Conservation (phyloP, 1,140 invertebrate species). For the Nasonia giraulti region DNA sequence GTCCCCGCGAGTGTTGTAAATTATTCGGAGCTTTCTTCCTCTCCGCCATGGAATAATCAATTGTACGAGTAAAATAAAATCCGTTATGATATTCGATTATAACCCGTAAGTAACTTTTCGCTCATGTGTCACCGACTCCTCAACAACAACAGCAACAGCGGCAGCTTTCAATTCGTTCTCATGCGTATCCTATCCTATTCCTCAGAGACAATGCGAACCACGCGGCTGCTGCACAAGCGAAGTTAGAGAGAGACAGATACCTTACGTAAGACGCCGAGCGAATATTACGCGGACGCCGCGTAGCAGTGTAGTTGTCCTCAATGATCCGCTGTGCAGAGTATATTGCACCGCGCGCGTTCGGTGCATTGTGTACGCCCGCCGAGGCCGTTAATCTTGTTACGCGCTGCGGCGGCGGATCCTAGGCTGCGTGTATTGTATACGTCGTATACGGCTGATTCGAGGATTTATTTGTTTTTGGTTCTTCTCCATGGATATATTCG, state of each 20-base stretch:
- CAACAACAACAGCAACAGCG: not conserved
- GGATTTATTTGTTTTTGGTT: too few species aligned
- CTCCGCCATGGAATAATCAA: constrained; percentile 19
- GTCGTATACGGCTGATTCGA: not conserved
- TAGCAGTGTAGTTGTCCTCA: not conserved
- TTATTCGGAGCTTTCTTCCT: constrained; percentile 21
- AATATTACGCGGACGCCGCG: not conserved
- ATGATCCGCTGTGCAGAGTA: not conserved
- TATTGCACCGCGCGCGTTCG: constrained; percentile 13
- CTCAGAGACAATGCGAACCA: not conserved
- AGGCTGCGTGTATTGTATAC: not conserved
- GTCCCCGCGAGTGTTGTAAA: constrained; percentile 6
- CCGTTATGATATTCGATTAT: not conserved
- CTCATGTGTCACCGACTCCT: not conserved
- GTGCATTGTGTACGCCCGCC: not conserved
- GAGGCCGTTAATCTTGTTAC: constrained; percentile 41
- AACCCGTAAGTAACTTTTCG: not conserved
- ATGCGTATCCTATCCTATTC: not conserved
- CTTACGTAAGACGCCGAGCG: constrained; percentile 20
- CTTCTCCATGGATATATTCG: not conserved
- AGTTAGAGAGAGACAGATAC: not conserved
- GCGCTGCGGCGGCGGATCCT: not conserved
- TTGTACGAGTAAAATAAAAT: constrained; percentile 13
- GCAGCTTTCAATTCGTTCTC: not conserved
- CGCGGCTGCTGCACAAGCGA: not conserved